A percentile compares a stretch with the other conserved stretches of the same genome.
Conservation (phyloP, 2,888 invertebrate genomes). For the Aphidius colemani region DNA sequence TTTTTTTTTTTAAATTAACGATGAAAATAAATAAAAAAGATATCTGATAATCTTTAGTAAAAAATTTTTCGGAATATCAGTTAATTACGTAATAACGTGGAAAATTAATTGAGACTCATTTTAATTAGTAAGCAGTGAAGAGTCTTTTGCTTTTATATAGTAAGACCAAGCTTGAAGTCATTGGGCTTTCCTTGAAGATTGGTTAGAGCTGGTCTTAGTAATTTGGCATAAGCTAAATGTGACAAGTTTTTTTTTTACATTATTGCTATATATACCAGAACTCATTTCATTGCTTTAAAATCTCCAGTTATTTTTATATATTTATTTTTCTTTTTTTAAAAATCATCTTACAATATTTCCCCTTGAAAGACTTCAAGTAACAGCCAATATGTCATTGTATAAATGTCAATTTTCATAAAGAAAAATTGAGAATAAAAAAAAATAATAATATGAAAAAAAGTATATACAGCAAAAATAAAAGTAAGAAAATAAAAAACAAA, state of each 20-base stretch:
- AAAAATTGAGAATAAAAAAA: neutral
- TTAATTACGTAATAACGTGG: constrained; percentile 57
- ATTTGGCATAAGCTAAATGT: constrained; percentile 30
- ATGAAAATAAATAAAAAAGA: too few relatives aligned
- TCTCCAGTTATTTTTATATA: neutral
- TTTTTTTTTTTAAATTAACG: constrained; percentile 1
- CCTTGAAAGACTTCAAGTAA: neutral
- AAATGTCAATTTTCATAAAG: constrained; percentile 17
- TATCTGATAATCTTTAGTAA: constrained; percentile 4
- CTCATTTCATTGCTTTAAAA: too few relatives aligned
- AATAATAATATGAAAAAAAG: too few relatives aligned
- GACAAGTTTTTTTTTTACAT: constrained; percentile 16
- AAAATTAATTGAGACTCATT: constrained; percentile 51
- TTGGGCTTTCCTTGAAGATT: too few relatives aligned
- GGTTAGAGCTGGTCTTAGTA: constrained; percentile 6
- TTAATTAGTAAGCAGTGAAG: constrained; percentile 41
- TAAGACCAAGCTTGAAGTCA: constrained; percentile 9
- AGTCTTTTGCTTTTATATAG: too few relatives aligned
- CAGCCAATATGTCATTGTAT: constrained; percentile 7
- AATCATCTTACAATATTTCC: constrained; percentile 5
- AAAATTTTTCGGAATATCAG: constrained; percentile 40
- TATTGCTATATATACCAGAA: neutral
- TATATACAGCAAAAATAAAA: too few relatives aligned
- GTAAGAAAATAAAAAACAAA: too few relatives aligned
- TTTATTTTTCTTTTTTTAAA: neutral